These are phyloP conservation scores for Gadopsis bispinosus DNA, from an alignment of 2,797 vertebrate genomes.

Conservation along the genomic window DNA sequence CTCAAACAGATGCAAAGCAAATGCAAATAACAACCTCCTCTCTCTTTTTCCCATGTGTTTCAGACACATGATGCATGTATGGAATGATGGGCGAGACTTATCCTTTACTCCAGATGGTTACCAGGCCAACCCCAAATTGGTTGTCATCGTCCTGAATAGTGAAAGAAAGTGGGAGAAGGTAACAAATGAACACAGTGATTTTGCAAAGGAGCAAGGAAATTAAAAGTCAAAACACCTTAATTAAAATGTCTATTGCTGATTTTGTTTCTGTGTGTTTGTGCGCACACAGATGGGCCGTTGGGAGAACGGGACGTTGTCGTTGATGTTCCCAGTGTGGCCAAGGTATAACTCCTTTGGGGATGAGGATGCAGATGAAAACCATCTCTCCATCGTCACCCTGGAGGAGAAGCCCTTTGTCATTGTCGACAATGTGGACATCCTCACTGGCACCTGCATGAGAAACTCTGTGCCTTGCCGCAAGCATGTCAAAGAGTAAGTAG, in stretches of 20 bases:
- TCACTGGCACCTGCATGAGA: constrained; percentile 95
- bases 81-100: constrained; percentile 92
- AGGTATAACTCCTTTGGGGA: constrained; percentile 94
- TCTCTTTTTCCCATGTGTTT: constrained; percentile 50
- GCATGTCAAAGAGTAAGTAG: constrained; percentile 93
- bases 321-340: constrained; percentile 97
- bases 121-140: constrained; percentile 95
- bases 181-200: constrained; percentile 42
- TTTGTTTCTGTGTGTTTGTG: constrained; percentile 37
- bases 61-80: constrained; percentile 98
- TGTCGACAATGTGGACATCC: constrained; percentile 95
- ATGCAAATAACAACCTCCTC: constrained; percentile 49
- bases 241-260: constrained; percentile 30
- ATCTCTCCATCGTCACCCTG: constrained; percentile 96
- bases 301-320: constrained; percentile 92
- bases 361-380: constrained; percentile 95
- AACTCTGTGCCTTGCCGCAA: constrained; percentile 97
- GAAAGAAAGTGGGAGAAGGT: constrained; percentile 97
- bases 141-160: constrained; percentile 94
- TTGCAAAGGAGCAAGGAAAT: constrained; percentile 35
- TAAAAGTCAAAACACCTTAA: constrained; percentile 36
- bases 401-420: constrained; percentile 98
- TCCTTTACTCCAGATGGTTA: constrained; percentile 98
- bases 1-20: constrained; percentile 51
- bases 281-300: constrained; percentile 92